A percentile compares a stretch with the other conserved stretches of the same genome.
Evolutionary conservation across 1,140 invertebrate genomes (phyloP).

Genomic region (Drosophila lacertosa): DNA sequence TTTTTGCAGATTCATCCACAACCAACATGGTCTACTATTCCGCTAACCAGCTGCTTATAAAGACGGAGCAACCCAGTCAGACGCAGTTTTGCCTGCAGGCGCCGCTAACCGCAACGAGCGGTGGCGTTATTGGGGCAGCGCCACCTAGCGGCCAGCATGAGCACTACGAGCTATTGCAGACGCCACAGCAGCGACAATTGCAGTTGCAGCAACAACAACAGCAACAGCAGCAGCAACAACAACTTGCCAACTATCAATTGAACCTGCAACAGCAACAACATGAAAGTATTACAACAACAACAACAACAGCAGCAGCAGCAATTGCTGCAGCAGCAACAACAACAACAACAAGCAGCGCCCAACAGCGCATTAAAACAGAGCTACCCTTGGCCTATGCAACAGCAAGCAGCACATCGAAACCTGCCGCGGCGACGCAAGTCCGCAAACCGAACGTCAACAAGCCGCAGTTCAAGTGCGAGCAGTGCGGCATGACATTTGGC

Average conservation of each 20-base stretch:
- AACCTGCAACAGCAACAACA: constrained; percentile 59
- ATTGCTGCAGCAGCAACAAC: constrained; percentile 7
- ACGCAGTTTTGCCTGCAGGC: constrained; percentile 70
- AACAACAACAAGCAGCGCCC: constrained; percentile 7
- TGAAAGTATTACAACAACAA: constrained; percentile 64
- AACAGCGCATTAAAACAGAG: constrained; percentile 59
- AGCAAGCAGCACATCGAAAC: constrained; percentile 20
- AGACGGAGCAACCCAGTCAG: constrained; percentile 78
- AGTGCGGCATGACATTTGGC: constrained; percentile 86
- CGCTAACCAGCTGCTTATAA: constrained; percentile 80
- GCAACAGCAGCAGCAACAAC: constrained; percentile 44
- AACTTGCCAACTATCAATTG: constrained; percentile 56
- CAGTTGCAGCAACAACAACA: constrained; percentile 60
- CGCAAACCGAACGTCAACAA: constrained; percentile 66
- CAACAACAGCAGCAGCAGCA: constrained; percentile 21
- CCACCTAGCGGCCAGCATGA: constrained; percentile 57
- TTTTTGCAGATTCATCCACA: constrained; percentile 64
- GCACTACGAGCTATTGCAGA: constrained; percentile 68
- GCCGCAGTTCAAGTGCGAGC: constrained; percentile 85
- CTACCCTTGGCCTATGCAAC: constrained; percentile 14
- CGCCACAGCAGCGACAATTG: constrained; percentile 65
- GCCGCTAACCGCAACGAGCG: constrained; percentile 40
- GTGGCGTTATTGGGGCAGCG: constrained; percentile 15
- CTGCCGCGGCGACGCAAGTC: constrained; percentile 10
- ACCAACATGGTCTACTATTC: constrained; percentile 83